Base-by-base conservation (phyloP, 2,888 invertebrate genomes). In the Erynnis tages region DNA sequence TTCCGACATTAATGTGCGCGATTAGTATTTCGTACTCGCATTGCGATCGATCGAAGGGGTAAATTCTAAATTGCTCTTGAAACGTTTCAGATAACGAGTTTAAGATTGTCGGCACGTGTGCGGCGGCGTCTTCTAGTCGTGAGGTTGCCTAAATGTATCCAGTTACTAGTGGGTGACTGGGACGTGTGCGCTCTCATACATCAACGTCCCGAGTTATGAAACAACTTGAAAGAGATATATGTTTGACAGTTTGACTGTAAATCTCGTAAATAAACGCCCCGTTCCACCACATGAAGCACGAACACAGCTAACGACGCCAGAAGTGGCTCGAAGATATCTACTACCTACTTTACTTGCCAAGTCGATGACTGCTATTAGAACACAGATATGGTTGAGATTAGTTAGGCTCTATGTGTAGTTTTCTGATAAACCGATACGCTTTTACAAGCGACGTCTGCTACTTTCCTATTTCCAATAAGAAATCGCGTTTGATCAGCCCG, bases 81-180 rank as follows among this genome's bases (percentile, higher is more conserved):
- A 50, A 69, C 64, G 73, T 73, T 74, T 73, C 68, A 56, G 64
- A 69, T 84, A 85, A 87, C 82, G 82, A 83, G 82, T 73, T 81
- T 80, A 80, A 79, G 79, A 86, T 86, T 76, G 80, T 75, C 69
- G 72, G 72, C 84, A 83, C 79, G 79, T 82, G 85, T 78, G 69
- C 73, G 70, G 57, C 60, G 66, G 60, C 68, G 66, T 69, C 73
- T 75, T 68, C 64, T 66, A 66, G 56, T 57, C 59, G 63, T 59
- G 68, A 79, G 76, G 77, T 79, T 80, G 77, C 76, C 72, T 69
- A 71, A 80, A 79, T 71, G 73, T 77, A 68, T 70, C 73, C 66
- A 70, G 67, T 69, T 67, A 62, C 66, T 64, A 67, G 62, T 65
- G 62, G 59, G 29, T 55, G 56, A 53, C 54, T 65, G 57, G 59